Percentiles rank a stretch among this genome's conserved stretches.
Evolutionary conservation across 2,113 vertebrate species (phyloP).

Genomic region (Labrus mixtus): DNA sequence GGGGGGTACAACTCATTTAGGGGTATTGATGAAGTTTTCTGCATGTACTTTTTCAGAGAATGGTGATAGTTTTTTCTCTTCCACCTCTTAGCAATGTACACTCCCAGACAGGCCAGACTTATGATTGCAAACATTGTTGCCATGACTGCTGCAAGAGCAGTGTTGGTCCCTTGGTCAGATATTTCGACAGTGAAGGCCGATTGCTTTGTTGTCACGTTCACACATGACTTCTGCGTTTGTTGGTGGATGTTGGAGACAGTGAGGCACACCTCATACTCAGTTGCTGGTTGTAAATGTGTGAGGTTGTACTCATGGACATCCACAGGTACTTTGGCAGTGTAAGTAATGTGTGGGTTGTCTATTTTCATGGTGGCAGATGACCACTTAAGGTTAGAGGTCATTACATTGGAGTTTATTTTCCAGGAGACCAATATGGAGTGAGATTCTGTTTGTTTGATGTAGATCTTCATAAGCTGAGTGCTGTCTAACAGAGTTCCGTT

Average conservation of each 20-base stretch:
- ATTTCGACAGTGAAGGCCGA: constrained; percentile 89
- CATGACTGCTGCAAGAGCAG: constrained; percentile 92
- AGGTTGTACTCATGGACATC: constrained; percentile 98
- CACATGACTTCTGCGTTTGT: constrained; percentile 93
- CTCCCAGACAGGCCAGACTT: constrained; percentile 89
- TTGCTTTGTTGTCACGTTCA: constrained; percentile 96
- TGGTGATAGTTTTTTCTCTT: constrained; percentile 99
- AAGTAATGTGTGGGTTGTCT: constrained; percentile 97
- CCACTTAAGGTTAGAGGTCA: constrained; percentile 97
- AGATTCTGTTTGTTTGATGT: constrained; percentile 92
- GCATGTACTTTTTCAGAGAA: constrained; percentile 98
- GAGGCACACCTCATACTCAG: constrained; percentile 97
- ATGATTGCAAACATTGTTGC: constrained; percentile 93
- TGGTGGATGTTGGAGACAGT: constrained; percentile 93
- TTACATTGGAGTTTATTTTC: constrained; percentile 94
- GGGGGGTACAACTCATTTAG: constrained; percentile 98
- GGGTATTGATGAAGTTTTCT: constrained; percentile 98
- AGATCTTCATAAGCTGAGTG: constrained; percentile 93
- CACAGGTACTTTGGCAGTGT: constrained; percentile 94
- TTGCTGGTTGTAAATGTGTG: constrained; percentile 94
- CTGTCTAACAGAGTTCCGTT: constrained; percentile 94
- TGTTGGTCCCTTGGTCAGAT: constrained; percentile 92
- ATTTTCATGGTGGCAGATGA: constrained; percentile 98
- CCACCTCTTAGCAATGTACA: constrained; percentile 92
- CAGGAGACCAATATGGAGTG: constrained; percentile 96